Conservation (phyloP, 1,140 invertebrate genomes). For the Plectus sambesii region DNA sequence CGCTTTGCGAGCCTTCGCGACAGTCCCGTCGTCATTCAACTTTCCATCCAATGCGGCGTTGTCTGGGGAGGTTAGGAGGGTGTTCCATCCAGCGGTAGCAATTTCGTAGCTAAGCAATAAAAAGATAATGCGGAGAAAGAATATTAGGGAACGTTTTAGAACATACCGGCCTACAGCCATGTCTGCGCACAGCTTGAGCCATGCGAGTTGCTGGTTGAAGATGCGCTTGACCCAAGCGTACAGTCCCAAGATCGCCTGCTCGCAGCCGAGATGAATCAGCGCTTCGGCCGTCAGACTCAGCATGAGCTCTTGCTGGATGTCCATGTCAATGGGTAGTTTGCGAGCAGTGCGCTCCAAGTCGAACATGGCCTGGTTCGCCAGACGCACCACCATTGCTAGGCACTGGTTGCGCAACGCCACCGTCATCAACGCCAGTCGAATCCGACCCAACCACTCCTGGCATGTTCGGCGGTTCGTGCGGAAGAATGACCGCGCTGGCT, state of each 20-base stretch:
- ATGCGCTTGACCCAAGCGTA: conserved; percentile 65
- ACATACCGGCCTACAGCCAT: conserved; percentile 63
- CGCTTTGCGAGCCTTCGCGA: too few relatives aligned
- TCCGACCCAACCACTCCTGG: conserved; percentile 77
- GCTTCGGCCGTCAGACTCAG: conserved; percentile 64
- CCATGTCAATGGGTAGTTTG: conserved; percentile 46
- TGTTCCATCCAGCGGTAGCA: too few relatives aligned
- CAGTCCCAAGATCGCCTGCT: conserved; percentile 70
- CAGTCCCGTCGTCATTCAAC: too few relatives aligned
- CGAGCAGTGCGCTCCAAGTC: conserved; percentile 54
- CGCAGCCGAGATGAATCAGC: conserved; percentile 56
- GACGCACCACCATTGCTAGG: conserved; percentile 62
- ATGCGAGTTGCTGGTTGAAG: conserved; percentile 55
- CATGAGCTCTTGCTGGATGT: conserved; percentile 60
- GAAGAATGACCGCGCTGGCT: conserved; percentile 77
- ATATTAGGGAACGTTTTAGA: too few relatives aligned
- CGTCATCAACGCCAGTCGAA: conserved; percentile 65
- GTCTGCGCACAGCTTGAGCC: conserved; percentile 69
- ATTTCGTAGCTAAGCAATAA: too few relatives aligned
- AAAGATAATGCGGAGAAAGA: too few relatives aligned
- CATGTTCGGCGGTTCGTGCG: conserved; percentile 81
- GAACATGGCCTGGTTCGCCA: conserved; percentile 61
- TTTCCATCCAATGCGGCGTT: too few relatives aligned
- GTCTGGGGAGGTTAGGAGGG: too few relatives aligned
- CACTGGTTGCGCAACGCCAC: conserved; percentile 70